Evolutionary conservation across 2,797 vertebrate genomes (phyloP).

Genomic region (Alcedo atthis): DNA sequence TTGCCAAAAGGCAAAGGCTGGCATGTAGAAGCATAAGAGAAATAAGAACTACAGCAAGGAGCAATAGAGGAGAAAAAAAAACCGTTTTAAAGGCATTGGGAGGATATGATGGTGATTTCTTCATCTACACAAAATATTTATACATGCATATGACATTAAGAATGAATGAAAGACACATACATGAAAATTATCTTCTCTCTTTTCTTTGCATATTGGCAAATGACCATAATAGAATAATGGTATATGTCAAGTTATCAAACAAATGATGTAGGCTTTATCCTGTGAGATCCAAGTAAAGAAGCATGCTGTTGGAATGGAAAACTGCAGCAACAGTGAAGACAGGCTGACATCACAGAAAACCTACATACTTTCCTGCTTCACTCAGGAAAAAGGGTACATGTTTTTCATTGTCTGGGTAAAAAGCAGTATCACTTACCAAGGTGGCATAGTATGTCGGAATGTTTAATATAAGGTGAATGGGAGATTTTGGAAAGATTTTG

Average conservation of each 20-base stretch:
- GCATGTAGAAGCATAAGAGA: not conserved
- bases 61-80: fast-evolving
- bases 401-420: not conserved
- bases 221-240: not conserved
- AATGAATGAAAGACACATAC: not conserved
- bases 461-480: not conserved
- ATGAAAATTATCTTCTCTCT: not conserved
- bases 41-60: not conserved
- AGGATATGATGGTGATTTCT: not conserved
- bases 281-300: not conserved
- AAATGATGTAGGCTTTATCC: not conserved
- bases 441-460: not conserved
- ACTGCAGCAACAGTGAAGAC: not conserved
- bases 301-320: not conserved
- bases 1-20: not conserved
- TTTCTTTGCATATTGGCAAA: not conserved
- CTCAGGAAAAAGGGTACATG: not conserved
- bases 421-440: not conserved
- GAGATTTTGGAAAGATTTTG: not conserved
- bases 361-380: not conserved
- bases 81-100: not conserved
- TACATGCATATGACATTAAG: not conserved
- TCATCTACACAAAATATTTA: not conserved
- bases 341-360: not conserved
- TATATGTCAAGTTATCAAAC: not conserved